These are phyloP conservation scores for Apocrypta bakeri DNA, from an alignment of 1,140 invertebrate genomes.

Conservation along the genomic window DNA sequence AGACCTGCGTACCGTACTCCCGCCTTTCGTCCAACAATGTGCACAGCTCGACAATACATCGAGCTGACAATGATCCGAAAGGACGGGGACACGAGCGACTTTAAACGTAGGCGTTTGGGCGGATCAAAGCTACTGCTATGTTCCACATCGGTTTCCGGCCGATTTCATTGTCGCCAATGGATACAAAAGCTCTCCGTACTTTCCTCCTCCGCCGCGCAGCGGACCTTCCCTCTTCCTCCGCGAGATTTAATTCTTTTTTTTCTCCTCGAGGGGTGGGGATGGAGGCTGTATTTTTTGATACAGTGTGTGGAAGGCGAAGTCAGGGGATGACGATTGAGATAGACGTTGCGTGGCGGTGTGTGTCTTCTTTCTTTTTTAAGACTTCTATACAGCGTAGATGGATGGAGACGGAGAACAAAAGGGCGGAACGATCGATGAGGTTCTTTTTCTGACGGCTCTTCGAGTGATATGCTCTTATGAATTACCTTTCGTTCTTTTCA, in stretches of 20 bases:
- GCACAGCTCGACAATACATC: too few relatives aligned
- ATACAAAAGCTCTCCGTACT: neutral
- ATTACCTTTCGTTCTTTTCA: too few relatives aligned
- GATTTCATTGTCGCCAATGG: neutral
- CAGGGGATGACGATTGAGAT: slow-evolving; percentile 24
- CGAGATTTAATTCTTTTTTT: slow-evolving; percentile 11
- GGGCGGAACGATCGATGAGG: neutral
- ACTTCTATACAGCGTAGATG: neutral
- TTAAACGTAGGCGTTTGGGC: slow-evolving; percentile 27
- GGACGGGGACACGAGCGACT: slow-evolving; percentile 1
- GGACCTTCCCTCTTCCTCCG: neutral
- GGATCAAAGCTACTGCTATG: slow-evolving; percentile 33
- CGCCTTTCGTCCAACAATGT: neutral
- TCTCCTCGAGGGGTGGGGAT: neutral
- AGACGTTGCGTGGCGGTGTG: neutral
- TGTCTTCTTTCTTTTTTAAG: neutral
- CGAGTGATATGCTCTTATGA: neutral
- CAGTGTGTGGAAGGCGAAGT: neutral
- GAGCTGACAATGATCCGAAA: neutral
- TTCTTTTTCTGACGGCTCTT: neutral
- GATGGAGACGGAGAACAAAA: neutral
- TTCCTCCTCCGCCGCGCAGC: neutral
- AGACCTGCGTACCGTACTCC: neutral
- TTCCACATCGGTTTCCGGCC: neutral
- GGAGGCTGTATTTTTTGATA: slow-evolving; percentile 1